Conservation (phyloP, 2,113 vertebrate species). For the Tragelaphus scriptus region DNA sequence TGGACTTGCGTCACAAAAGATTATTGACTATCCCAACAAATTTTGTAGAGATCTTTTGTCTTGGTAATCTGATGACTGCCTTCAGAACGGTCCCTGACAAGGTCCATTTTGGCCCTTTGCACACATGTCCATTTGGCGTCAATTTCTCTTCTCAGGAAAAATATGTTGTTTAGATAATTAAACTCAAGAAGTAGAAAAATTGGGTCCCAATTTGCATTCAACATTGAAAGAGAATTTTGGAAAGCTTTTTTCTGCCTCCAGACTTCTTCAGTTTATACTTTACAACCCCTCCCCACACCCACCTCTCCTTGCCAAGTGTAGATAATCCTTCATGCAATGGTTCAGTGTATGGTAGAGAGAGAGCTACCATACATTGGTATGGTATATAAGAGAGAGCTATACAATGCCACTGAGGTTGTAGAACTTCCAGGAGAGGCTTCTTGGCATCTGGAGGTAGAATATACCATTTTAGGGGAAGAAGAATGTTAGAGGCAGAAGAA, state of each 20-base stretch:
- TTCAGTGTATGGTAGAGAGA: background rate
- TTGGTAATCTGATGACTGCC: background rate
- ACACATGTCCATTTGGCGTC: background rate
- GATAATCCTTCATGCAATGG: background rate
- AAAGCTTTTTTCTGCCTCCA: background rate
- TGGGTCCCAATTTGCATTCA: background rate
- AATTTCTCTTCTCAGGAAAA: background rate
- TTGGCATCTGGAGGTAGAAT: background rate
- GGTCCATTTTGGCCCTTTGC: background rate
- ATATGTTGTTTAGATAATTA: background rate
- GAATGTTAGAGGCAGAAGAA: background rate
- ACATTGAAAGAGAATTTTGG: background rate
- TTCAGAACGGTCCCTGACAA: background rate
- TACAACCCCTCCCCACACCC: background rate
- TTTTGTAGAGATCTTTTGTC: background rate
- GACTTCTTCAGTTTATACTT: background rate
- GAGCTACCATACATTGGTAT: too few species aligned
- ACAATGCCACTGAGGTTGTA: background rate
- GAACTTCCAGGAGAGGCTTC: background rate
- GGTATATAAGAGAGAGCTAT: background rate
- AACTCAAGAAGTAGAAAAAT: background rate
- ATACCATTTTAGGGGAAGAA: background rate
- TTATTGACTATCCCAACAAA: background rate
- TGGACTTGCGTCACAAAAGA: background rate
- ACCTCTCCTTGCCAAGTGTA: background rate